Evolutionary conservation across 2,888 invertebrate species (phyloP).

Genomic region (Sarcophaga rosellei): DNA sequence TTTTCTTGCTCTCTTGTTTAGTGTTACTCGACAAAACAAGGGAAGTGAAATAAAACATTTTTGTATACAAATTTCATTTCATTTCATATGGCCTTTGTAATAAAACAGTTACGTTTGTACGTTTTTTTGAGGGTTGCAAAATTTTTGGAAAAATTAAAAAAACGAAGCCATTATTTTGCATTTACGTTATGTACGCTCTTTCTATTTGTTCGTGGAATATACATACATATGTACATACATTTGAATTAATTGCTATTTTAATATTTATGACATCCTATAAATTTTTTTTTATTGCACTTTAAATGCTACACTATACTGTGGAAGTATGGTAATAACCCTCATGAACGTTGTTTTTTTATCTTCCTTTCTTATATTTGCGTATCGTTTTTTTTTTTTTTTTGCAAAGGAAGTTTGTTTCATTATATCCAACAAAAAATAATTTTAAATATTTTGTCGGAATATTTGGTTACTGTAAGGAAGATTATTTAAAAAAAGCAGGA

Average conservation of each 20-base stretch:
- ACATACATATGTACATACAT: constrained; percentile 40
- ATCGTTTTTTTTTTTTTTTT: constrained; percentile 35
- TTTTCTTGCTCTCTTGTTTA: constrained; percentile 28
- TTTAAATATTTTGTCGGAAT: no score
- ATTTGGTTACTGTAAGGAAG: no score
- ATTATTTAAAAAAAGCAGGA: no score
- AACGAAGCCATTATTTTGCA: constrained; percentile 68
- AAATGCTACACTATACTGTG: constrained; percentile 61
- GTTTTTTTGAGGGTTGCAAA: constrained; percentile 63
- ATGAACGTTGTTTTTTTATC: constrained; percentile 24
- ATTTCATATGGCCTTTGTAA: no score
- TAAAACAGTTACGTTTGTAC: no score
- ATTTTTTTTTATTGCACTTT: constrained; percentile 68
- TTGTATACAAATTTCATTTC: constrained; percentile 52
- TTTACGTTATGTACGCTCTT: constrained; percentile 32
- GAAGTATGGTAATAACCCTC: constrained; percentile 48
- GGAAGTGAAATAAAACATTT: constrained; percentile 17
- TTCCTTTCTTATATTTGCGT: constrained; percentile 16
- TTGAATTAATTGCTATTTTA: constrained; percentile 69
- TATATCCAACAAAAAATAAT: no score
- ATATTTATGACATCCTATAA: constrained; percentile 69
- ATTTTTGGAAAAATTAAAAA: not conserved
- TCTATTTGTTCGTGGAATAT: constrained; percentile 10
- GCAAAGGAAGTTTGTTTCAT: not conserved
- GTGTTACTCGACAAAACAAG: not conserved